These are phyloP conservation scores for Myoxocephalus aenaeus DNA, from an alignment of 2,797 vertebrate species.

Conservation along the genomic window DNA sequence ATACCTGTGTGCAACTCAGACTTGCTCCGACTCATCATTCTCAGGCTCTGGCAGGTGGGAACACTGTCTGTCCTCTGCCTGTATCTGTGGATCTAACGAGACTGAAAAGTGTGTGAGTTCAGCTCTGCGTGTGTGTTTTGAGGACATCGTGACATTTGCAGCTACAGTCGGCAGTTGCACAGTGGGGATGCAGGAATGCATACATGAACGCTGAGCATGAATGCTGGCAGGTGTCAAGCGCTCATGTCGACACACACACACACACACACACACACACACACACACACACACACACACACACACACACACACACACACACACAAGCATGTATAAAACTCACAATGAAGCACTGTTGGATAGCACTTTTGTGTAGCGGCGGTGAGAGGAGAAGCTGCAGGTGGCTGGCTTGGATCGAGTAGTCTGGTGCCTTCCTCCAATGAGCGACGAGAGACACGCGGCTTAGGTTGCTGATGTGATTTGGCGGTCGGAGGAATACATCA, in stretches of 20 bases:
- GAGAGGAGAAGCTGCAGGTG: slow-evolving; percentile 58
- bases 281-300: slow-evolving; percentile 1
- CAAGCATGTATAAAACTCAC: slow-evolving; percentile 26
- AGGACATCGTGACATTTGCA: slow-evolving; percentile 43
- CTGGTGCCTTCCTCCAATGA: slow-evolving; percentile 24
- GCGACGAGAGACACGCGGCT: slow-evolving; percentile 5
- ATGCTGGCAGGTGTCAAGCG: slow-evolving; percentile 49
- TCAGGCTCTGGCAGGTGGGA: slow-evolving; percentile 4
- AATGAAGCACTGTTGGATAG: slow-evolving; percentile 45
- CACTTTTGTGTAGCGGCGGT: slow-evolving; percentile 53
- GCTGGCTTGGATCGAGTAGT: slow-evolving; percentile 50
- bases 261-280: slow-evolving; percentile 9
- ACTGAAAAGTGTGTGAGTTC: slow-evolving; percentile 2
- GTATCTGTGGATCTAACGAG: background rate
- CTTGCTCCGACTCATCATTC: slow-evolving; percentile 27
- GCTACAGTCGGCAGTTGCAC: slow-evolving; percentile 8
- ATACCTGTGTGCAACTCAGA: slow-evolving; percentile 40
- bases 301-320: background rate
- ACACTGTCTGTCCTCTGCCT: background rate
- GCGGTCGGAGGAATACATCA: slow-evolving; percentile 41
- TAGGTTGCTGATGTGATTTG: slow-evolving; percentile 28
- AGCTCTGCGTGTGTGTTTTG: slow-evolving; percentile 11
- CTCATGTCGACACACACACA: slow-evolving; percentile 14
- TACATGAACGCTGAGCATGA: slow-evolving; percentile 11
- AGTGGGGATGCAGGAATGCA: slow-evolving; percentile 17